Base-by-base conservation (phyloP, 2,113 vertebrate species). In the Okapia johnstoni region DNA sequence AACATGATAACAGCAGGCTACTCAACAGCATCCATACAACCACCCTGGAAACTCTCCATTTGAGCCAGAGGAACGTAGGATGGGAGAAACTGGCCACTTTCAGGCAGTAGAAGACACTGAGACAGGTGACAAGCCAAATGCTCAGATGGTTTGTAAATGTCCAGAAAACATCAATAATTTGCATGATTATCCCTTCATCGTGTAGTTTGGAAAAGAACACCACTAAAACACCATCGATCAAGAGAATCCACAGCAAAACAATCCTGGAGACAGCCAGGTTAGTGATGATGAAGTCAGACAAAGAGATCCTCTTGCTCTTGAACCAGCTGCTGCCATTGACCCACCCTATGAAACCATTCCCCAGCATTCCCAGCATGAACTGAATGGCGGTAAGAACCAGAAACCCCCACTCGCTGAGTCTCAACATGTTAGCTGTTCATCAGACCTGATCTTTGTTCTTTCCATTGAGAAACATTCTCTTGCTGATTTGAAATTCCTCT, bases 61-160 rank as follows among this genome's bases (percentile, higher is more conserved):
- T 98, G 80, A 98, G 94, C 98, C 97, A 98, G 15, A 98, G 96
- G 88, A 98, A 97, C 0, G 17, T 2, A 7, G 80, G 63, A 23
- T 98, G 94, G 52, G 96, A 97, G 88, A 98, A 96, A 81, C 0
- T 97, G 92, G 96, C 80, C 1, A 98, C 95, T 94, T 97, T 98
- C 89, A 98, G 66, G 85, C 97, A 98, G 83, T 98, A 98, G 19
- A 98, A n/a, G 90, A 97, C 93, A 85, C 76, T 52, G 11, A 98
- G 98, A 55, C 96, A 98, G 21, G 98, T 95, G 48, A 50, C 28
- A 28, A 98, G 76, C 91, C 98, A 98, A 54, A 96, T 54, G 81
- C 50, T 95, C 43, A 98, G 50, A n/a, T 88, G 48, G 55, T 97
- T 97, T 81, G 81, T 81, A 76, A 97, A 97, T 13, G 70, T 92